Conservation (phyloP, 2,888 invertebrate genomes). For the Sericinus montela region DNA sequence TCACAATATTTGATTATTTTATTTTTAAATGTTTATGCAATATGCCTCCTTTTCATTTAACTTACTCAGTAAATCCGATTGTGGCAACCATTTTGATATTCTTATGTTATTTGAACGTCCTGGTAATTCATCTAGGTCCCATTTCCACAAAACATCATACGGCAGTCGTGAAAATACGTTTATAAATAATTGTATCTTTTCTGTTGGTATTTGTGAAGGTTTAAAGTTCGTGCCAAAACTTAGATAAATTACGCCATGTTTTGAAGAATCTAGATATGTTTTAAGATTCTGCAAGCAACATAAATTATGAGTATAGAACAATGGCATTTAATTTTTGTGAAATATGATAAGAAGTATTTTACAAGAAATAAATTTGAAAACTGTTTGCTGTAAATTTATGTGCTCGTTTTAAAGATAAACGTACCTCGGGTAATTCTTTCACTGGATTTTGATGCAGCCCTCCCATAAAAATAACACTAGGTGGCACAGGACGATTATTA, state of each 20-base stretch:
- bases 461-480: constrained; percentile 46
- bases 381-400: too few relatives aligned
- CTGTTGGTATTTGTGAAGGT: constrained; percentile 27
- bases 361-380: too few relatives aligned
- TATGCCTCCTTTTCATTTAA: too few relatives aligned
- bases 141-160: constrained; percentile 55
- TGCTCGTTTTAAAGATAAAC: too few relatives aligned
- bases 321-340: too few relatives aligned
- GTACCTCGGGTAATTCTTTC: constrained; percentile 39
- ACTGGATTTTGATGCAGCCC: constrained; percentile 41
- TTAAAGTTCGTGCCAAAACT: constrained; percentile 47
- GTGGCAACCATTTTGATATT: constrained; percentile 49
- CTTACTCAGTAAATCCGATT: constrained; percentile 56
- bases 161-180: constrained; percentile 46
- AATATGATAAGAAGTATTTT: too few relatives aligned
- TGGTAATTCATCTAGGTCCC: constrained; percentile 43
- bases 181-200: constrained; percentile 35
- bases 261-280: constrained; percentile 44
- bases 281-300: constrained; percentile 41
- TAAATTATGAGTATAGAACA: too few relatives aligned
- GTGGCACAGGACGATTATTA: constrained; percentile 40
- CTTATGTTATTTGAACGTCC: constrained; percentile 36
- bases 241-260: constrained; percentile 46
- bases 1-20: too few relatives aligned
- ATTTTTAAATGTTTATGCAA: too few relatives aligned